Percentiles rank a stretch among this genome's conserved stretches.
phyloP scores from a whole-genome alignment of 1,140 invertebrate species.

The Zophobas atratus region DNA sequence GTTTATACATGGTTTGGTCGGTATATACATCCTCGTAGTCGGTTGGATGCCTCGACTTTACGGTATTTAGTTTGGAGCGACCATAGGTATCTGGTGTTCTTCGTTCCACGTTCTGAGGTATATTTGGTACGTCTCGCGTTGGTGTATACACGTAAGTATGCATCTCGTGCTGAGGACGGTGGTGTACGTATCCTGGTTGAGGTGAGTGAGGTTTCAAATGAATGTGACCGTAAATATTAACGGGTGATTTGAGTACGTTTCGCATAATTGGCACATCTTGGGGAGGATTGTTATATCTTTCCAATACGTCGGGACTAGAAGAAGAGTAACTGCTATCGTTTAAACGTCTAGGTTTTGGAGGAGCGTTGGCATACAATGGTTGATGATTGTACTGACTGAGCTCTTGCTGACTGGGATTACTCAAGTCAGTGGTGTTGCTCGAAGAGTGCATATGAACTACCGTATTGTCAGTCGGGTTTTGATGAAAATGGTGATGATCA shows the following conservation, averaged over 20 bases:
- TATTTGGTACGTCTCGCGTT: constrained; percentile 46
- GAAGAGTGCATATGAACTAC: constrained; percentile 62
- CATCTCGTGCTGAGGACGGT: constrained; percentile 51
- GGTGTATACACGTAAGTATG: constrained; percentile 48
- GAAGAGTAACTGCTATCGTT: constrained; percentile 80
- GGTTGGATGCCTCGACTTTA: constrained; percentile 71
- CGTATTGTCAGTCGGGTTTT: constrained; percentile 46
- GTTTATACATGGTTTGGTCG: constrained; percentile 69
- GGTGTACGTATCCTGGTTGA: constrained; percentile 47
- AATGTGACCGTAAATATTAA: constrained; percentile 50
- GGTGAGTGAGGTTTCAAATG: constrained; percentile 5
- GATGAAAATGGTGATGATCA: constrained; percentile 62
- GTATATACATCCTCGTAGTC: constrained; percentile 88
- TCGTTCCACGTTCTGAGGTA: constrained; percentile 72
- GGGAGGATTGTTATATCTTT: constrained; percentile 56
- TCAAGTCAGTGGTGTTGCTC: constrained; percentile 64
- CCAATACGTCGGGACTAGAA: constrained; percentile 75
- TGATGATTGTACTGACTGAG: constrained; percentile 68
- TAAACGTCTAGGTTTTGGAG: constrained; percentile 86
- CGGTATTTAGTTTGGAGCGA: constrained; percentile 72
- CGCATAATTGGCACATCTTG: constrained; percentile 39
- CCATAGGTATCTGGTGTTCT: constrained; percentile 88
- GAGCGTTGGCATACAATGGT: constrained; percentile 90
- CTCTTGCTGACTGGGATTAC: constrained; percentile 64
- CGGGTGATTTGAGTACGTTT: constrained; percentile 53